These are phyloP conservation scores for Acipenser transmontanus DNA, from an alignment of 2,797 vertebrate genomes.

Conservation along the genomic window DNA sequence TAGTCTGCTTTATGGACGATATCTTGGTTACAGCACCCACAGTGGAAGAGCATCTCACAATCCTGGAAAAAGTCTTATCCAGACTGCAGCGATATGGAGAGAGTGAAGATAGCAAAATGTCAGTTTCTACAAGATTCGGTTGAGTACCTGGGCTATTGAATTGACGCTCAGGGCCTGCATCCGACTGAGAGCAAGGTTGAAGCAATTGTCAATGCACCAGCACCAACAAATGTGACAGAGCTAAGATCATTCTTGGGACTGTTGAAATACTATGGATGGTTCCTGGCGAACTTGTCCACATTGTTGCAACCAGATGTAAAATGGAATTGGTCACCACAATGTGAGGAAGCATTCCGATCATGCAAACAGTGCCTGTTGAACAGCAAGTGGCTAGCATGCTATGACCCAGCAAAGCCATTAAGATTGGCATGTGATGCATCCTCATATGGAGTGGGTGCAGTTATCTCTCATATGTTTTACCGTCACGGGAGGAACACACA, in stretches of 20 bases:
- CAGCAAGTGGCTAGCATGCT: background rate
- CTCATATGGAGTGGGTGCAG: background rate
- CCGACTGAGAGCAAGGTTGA: too few species aligned
- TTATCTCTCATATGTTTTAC: background rate
- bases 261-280: background rate
- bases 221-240: background rate
- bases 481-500: background rate
- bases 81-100: background rate
- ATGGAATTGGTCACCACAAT: conserved; percentile 2
- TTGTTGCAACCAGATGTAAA: background rate
- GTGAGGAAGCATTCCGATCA: background rate
- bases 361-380: background rate
- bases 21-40: background rate
- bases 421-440: background rate
- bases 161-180: too few species aligned
- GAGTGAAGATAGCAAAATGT: background rate
- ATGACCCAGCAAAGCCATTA: background rate
- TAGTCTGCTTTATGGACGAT: background rate
- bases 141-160: background rate
- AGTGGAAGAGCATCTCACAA: background rate
- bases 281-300: background rate
- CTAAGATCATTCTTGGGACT: background rate
- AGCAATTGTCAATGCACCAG: background rate
- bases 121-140: background rate
- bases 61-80: background rate